phyloP scores from a whole-genome alignment of 2,888 invertebrate genomes.

The Phania funesta region DNA sequence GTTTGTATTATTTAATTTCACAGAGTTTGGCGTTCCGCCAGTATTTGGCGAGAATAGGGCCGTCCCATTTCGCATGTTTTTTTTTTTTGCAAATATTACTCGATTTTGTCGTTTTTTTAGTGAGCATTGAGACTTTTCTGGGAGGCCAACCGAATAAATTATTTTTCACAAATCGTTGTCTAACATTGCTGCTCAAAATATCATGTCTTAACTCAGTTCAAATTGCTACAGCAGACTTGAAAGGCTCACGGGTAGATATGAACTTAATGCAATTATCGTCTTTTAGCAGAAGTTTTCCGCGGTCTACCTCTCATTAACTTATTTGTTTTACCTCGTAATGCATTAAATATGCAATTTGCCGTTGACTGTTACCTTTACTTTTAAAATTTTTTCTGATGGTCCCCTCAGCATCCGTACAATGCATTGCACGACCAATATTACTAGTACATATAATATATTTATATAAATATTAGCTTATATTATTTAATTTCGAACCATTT shows the following conservation, averaged over 20 bases:
- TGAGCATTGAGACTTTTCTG: background rate
- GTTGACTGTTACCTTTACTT: background rate
- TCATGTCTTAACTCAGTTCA: background rate
- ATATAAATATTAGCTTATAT: background rate
- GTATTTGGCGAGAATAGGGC: background rate
- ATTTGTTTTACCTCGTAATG: background rate
- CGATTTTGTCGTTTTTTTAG: background rate
- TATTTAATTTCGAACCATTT: background rate
- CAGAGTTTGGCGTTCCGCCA: too few relatives aligned
- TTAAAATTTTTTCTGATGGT: background rate
- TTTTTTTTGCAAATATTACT: constrained; percentile 3
- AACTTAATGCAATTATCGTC: background rate
- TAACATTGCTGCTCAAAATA: background rate
- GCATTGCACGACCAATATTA: too few relatives aligned
- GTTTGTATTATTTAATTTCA: too few relatives aligned
- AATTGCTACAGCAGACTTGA: constrained; percentile 1
- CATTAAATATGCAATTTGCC: constrained; percentile 1
- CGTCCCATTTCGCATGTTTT: background rate
- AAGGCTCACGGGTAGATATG: background rate
- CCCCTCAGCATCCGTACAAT: background rate
- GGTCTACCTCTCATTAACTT: background rate
- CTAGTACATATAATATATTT: background rate
- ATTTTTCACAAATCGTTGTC: background rate
- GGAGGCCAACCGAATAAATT: constrained; percentile 1
- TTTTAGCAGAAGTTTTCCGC: background rate